phyloP scores from a whole-genome alignment of 2,888 invertebrate species.

The Hydrotaea diabolus region DNA sequence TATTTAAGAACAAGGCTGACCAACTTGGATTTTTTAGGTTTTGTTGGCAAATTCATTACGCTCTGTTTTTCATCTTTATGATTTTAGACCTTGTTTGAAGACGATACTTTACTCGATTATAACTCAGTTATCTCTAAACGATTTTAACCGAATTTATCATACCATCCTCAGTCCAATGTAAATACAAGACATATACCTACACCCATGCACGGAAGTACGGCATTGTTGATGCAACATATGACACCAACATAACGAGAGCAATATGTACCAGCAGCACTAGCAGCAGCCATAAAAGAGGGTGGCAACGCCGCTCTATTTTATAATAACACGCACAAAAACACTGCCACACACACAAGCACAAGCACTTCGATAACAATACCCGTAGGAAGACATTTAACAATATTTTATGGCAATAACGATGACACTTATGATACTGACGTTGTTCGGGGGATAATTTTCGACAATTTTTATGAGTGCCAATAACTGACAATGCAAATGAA shows the following conservation, averaged over 20 bases:
- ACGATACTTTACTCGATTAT: too few species aligned
- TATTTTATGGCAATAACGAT: conserved; percentile 64
- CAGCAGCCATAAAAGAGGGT: not conserved
- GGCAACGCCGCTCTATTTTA: not conserved
- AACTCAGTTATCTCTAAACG: too few species aligned
- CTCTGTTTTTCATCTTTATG: too few species aligned
- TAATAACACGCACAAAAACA: not conserved
- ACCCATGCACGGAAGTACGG: not conserved
- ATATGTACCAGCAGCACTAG: not conserved
- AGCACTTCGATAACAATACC: not conserved
- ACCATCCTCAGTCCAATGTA: too few species aligned
- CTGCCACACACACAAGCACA: not conserved
- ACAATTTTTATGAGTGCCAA: conserved; percentile 63
- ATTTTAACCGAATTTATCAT: too few species aligned
- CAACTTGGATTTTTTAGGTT: too few species aligned
- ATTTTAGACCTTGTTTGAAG: too few species aligned
- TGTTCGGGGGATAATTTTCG: conserved; percentile 51
- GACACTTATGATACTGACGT: conserved; percentile 61
- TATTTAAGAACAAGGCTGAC: too few species aligned
- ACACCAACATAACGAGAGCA: conserved; percentile 36
- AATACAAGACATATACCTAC: too few species aligned
- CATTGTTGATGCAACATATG: conserved; percentile 60
- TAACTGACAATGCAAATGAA: conserved; percentile 52
- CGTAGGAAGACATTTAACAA: conserved; percentile 46
- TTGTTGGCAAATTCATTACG: too few species aligned